Conservation (phyloP, 2,888 invertebrate species). For the Erebia epiphron region DNA sequence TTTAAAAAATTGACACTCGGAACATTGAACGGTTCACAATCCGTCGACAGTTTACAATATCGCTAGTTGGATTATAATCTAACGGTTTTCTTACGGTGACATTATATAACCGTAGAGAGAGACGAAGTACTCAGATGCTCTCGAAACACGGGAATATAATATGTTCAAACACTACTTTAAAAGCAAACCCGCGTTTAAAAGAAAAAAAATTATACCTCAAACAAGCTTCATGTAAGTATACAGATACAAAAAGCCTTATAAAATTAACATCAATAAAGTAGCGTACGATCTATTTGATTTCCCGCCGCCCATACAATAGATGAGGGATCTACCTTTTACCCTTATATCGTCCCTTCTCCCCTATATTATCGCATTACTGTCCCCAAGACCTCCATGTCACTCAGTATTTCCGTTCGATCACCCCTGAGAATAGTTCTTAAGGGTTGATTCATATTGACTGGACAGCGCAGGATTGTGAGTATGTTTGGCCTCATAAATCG, state of each 20-base stretch:
- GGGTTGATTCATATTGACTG: conserved; percentile 15
- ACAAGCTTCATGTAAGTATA: neutral
- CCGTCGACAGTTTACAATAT: too few species aligned
- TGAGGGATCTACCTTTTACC: conserved; percentile 43
- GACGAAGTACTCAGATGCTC: too few species aligned
- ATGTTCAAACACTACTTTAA: too few species aligned
- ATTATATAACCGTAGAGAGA: too few species aligned
- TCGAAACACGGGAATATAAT: too few species aligned
- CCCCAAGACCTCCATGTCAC: conserved; percentile 32
- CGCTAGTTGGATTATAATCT: too few species aligned
- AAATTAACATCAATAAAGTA: neutral
- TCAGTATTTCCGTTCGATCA: conserved; percentile 41
- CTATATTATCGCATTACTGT: conserved; percentile 25
- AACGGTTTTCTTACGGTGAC: too few species aligned
- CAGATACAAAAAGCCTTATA: neutral
- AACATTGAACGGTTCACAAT: too few species aligned
- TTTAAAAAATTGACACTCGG: too few species aligned
- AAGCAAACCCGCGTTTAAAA: too few species aligned
- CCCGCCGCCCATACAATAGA: neutral
- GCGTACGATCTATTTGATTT: conserved; percentile 8
- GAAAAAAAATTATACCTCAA: too few species aligned
- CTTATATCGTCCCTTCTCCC: conserved; percentile 30
- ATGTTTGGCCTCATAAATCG: too few species aligned
- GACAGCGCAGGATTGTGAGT: neutral
- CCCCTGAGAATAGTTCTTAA: conserved; percentile 38